A percentile compares a stretch with the other conserved stretches of the same genome.
phyloP scores from a whole-genome alignment of 2,888 invertebrate genomes.

The Rambutsinella grinnellia region DNA sequence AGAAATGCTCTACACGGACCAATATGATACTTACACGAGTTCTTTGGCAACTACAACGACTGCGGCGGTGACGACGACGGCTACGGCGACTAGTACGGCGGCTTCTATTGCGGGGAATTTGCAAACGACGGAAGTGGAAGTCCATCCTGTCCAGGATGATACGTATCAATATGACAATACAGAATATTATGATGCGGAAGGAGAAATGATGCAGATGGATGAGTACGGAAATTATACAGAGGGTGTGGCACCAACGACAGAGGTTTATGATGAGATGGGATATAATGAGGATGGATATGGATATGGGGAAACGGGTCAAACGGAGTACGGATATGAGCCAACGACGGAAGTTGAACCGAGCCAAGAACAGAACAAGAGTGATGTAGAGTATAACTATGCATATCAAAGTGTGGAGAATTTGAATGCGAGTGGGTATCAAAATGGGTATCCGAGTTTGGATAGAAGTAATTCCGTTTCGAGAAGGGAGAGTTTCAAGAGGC shows the following conservation, averaged over 20 bases:
- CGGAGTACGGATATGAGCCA: conserved; percentile 33
- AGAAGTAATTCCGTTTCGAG: conserved; percentile 63
- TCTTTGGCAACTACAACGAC: background rate
- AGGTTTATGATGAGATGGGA: conserved; percentile 32
- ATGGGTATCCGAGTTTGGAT: conserved; percentile 39
- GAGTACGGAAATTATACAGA: conserved; percentile 4
- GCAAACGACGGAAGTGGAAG: conserved; percentile 47
- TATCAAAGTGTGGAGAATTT: conserved; percentile 79
- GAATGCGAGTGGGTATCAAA: conserved; percentile 38
- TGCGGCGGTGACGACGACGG: conserved; percentile 9
- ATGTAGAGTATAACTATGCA: conserved; percentile 80
- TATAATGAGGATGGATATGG: conserved; percentile 39
- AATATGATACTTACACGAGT: conserved; percentile 37
- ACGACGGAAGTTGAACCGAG: conserved; percentile 56
- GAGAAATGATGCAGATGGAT: conserved; percentile 46
- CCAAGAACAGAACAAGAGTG: conserved; percentile 67
- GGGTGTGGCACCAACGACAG: background rate
- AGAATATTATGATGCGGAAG: conserved; percentile 49
- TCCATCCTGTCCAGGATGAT: conserved; percentile 27
- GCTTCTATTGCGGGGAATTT: conserved; percentile 24
- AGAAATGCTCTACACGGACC: conserved; percentile 43
- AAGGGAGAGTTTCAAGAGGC: conserved; percentile 64
- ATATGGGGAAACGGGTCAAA: too few relatives aligned
- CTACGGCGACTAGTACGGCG: conserved; percentile 27
- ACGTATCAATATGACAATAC: conserved; percentile 54